Base-by-base conservation (phyloP, 2,113 vertebrate species). In the Mesembrinibis cayennensis region DNA sequence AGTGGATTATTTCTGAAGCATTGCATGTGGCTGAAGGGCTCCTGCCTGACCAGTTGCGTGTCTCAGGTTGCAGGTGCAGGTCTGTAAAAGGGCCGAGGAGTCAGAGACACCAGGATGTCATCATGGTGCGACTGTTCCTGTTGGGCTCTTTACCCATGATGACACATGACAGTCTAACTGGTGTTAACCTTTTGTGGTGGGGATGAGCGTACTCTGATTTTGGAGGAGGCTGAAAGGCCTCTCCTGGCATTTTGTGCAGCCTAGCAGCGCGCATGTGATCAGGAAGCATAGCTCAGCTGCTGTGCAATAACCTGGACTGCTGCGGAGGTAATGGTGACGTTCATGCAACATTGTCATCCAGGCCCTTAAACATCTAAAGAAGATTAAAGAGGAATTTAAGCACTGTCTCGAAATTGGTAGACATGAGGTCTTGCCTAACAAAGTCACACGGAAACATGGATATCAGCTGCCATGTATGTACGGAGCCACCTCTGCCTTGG, bases 1-100 rank as follows among this genome's bases (percentile, higher is more conserved):
- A 93, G 69, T 53, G 70, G 36, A 19, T 95, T 77, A 80, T 91
- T 96, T 86, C 38, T 94, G 70, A 95, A 81, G 45, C 58, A 36
- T 6, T 53, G 17, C 10, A 32, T 50, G 8, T 81, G 71, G 53
- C 77, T 95, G 36, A 29, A 69, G 80, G 56, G 62, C 82, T 96
- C 30, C 53, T 91, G 53, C 53, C 76, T 87, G 58, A 71, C 42
- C 45, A 77, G 42, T 26, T 82, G 29, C 1, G 0, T 40, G 53
- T 42, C 47, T 73, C 7, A 6, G 44, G 42, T 45, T 22, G 14
- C 32, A 73, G 12, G 14, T 80, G 29, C 32, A 18, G 44, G 66
- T 65, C 47, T 80, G 18, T 73, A 18, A 58, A 80, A 77, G 6
- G 49, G 36, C 45, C 66, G 36, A 78, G 45, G 44, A 36, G 13